Base-by-base conservation (phyloP, 2,888 invertebrate genomes). In the Hirtodrosophila cameraria region DNA sequence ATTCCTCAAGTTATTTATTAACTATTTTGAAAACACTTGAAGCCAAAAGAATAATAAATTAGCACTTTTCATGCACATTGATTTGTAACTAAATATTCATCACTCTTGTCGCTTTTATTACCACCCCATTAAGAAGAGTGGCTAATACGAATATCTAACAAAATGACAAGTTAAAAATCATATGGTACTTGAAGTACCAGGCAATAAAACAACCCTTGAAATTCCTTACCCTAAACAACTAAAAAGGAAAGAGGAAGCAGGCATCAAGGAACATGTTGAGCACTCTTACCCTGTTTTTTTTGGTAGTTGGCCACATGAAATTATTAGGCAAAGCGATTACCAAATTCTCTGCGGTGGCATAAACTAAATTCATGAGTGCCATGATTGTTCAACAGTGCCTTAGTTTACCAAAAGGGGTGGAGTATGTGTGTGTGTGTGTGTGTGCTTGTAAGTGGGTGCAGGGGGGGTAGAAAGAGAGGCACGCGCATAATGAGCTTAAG, bases 281-380 rank as follows among this genome's bases (percentile, higher is more conserved):
- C 23, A 23, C 8, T 23, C 8, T 13, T n/a, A n/a, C 9, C 28
- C 11, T 28, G 13, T 15, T 42, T 9, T 9, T 7, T 42, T 25
- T 23, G 23, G 20, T 23, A 38, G 67, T 50, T 68, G 53, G 71
- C 66, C 69, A 65, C 41, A 72, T 70, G 36, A 85, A 67, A 85
- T 80, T 79, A 80, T 80, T 80, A 75, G 69, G 80, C 80, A 75
- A 77, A 72, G n/a, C 84, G 79, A 75, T 79, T 81, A 82, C 72
- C 41, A 38, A 86, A 86, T 86, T 88, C 86, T 72, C 82, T 82
- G 82, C 62, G 88, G 88, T 73, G 85, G 74, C 85, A 86, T 86
- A 82, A 86, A 86, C 83, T 75, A 86, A 86, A 88, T 88, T 78
- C 85, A 86, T 88, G 85, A 84, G 88, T 80, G 80, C 80, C 85